Evolutionary conservation across 2,113 vertebrate genomes (phyloP).

Genomic region (Lagopus muta): DNA sequence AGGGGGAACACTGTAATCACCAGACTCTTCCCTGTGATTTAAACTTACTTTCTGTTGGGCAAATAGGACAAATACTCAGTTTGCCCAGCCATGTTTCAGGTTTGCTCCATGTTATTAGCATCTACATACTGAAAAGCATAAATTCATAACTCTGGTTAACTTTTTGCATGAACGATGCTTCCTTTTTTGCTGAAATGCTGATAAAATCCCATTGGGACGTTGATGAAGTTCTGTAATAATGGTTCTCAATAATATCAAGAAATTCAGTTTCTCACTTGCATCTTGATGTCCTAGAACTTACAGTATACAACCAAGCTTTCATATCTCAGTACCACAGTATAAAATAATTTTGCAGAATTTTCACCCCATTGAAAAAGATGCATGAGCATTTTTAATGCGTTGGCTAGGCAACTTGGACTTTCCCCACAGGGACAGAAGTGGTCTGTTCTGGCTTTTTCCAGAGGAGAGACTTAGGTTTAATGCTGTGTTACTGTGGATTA

Average conservation of each 20-base stretch:
- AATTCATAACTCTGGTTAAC: neutral
- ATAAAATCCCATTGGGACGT: neutral
- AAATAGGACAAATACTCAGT: neutral
- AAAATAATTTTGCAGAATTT: slow-evolving; percentile 10
- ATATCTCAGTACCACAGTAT: neutral
- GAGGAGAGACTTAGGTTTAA: neutral
- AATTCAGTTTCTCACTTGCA: neutral
- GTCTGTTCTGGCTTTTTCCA: neutral
- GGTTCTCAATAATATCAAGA: slow-evolving; percentile 2
- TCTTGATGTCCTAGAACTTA: neutral
- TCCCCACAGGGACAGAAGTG: neutral
- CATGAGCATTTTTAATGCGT: neutral
- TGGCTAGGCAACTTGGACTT: neutral
- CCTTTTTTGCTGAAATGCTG: neutral
- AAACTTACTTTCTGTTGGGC: neutral
- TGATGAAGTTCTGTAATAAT: neutral
- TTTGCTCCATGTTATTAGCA: neutral
- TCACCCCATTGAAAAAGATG: neutral
- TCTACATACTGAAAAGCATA: neutral
- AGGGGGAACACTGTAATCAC: fast-evolving
- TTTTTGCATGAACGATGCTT: neutral
- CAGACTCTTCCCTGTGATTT: neutral
- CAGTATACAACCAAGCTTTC: neutral
- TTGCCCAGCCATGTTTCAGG: neutral
- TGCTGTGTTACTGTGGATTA: neutral